These are phyloP conservation scores for Calephelis virginiensis DNA, from an alignment of 1,140 invertebrate genomes.

Conservation along the genomic window DNA sequence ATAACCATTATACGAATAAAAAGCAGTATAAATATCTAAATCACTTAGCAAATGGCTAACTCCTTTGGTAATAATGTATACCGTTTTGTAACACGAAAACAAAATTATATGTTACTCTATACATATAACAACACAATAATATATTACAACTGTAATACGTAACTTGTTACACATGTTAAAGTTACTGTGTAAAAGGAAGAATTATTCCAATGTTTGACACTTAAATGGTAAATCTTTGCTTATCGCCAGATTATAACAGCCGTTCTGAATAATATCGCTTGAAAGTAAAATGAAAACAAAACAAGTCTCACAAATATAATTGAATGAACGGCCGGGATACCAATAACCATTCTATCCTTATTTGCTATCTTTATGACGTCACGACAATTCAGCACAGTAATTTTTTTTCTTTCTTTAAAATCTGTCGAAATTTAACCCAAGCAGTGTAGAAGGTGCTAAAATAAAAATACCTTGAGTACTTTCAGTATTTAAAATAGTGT, in stretches of 20 bases:
- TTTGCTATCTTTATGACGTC: too few relatives aligned
- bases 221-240: background rate
- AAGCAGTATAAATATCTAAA: conserved; percentile 58
- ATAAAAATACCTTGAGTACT: too few relatives aligned
- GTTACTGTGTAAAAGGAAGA: conserved; percentile 8
- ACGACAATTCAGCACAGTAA: too few relatives aligned
- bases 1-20: conserved; percentile 40
- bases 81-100: conserved; percentile 59
- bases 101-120: conserved; percentile 57
- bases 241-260: background rate
- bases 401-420: too few relatives aligned
- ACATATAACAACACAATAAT: conserved; percentile 50
- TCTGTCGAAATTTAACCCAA: too few relatives aligned
- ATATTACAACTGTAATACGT: conserved; percentile 43
- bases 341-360: too few relatives aligned
- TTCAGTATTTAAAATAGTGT: too few relatives aligned
- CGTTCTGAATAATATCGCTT: background rate
- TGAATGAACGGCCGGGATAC: too few relatives aligned
- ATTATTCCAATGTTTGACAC: conserved; percentile 10
- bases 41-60: conserved; percentile 67
- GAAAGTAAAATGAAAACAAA: background rate
- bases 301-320: background rate
- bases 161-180: conserved; percentile 38
- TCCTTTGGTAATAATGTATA: conserved; percentile 75
- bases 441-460: too few relatives aligned